These are phyloP conservation scores for Enteromius trimaculatus DNA, from an alignment of 2,797 vertebrate species.

Conservation along the genomic window DNA sequence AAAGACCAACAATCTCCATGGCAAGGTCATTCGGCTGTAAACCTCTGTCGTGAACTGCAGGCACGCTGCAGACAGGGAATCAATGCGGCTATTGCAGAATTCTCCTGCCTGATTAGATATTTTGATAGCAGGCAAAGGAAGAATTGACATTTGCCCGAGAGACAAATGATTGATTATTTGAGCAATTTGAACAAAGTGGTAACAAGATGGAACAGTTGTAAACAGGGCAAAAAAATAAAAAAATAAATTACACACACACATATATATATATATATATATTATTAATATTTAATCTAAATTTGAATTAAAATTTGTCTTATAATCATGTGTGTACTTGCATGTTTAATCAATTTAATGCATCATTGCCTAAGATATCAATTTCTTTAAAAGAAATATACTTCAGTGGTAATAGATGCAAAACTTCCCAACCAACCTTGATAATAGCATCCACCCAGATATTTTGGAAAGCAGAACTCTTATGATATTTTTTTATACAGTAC, in stretches of 20 bases:
- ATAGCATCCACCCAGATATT: neutral
- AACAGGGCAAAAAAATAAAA: neutral
- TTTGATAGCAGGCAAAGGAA: constrained; percentile 49
- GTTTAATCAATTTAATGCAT: neutral
- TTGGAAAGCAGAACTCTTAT: neutral
- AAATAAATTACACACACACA: too few relatives aligned
- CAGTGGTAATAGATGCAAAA: neutral
- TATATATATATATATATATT: too few relatives aligned
- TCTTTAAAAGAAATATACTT: neutral
- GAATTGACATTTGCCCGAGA: constrained; percentile 53
- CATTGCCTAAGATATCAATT: neutral
- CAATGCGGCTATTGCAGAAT: constrained; percentile 34
- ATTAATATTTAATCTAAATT: too few relatives aligned
- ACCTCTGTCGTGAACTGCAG: constrained; percentile 54
- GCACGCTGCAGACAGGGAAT: constrained; percentile 48
- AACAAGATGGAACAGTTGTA: constrained; percentile 8
- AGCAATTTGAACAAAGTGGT: constrained; percentile 17
- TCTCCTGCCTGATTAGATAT: constrained; percentile 45
- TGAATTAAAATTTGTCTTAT: neutral
- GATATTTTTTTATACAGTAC: neutral
- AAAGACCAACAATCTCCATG: constrained; percentile 55
- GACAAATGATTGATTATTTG: constrained; percentile 51
- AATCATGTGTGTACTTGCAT: neutral
- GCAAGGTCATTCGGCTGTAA: constrained; percentile 58
- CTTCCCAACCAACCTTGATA: neutral